These are phyloP conservation scores for Danio tinwini DNA, from an alignment of 2,797 vertebrate genomes.

Conservation along the genomic window DNA sequence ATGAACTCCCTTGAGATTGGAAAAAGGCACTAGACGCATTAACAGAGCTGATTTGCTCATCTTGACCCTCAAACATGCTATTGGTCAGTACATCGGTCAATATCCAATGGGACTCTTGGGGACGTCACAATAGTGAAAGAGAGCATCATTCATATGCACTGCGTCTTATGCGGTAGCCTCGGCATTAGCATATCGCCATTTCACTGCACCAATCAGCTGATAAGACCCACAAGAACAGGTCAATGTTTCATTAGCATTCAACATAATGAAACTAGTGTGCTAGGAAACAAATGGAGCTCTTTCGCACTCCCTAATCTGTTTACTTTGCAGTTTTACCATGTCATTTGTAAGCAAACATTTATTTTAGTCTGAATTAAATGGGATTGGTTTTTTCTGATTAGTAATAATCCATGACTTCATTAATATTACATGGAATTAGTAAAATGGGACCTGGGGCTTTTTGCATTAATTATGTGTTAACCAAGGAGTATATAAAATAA, in stretches of 20 bases:
- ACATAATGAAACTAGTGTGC: constrained; percentile 50
- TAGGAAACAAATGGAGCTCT: constrained; percentile 47
- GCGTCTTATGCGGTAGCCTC: constrained; percentile 58
- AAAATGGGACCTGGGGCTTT: background rate
- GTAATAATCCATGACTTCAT: background rate
- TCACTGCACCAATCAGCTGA: constrained; percentile 42
- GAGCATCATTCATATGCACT: constrained; percentile 67
- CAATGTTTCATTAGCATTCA: constrained; percentile 45
- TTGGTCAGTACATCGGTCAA: constrained; percentile 30
- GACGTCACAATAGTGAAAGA: constrained; percentile 22
- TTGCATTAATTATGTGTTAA: constrained; percentile 1
- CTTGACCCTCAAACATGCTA: constrained; percentile 21
- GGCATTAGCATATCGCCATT: constrained; percentile 33
- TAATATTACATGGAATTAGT: background rate
- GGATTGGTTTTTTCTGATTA: background rate
- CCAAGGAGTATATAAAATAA: background rate
- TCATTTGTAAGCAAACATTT: constrained; percentile 6
- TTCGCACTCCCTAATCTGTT: constrained; percentile 6
- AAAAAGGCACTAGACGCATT: constrained; percentile 31
- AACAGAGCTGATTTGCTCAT: constrained; percentile 39
- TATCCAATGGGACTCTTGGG: constrained; percentile 36
- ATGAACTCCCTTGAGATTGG: constrained; percentile 31
- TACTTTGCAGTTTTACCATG: constrained; percentile 46
- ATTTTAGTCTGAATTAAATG: constrained; percentile 13
- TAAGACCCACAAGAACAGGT: constrained; percentile 30